Percentiles rank a stretch among this genome's conserved stretches.
Evolutionary conservation across 2,888 invertebrate species (phyloP).

Genomic region (Pelosia muscerda): DNA sequence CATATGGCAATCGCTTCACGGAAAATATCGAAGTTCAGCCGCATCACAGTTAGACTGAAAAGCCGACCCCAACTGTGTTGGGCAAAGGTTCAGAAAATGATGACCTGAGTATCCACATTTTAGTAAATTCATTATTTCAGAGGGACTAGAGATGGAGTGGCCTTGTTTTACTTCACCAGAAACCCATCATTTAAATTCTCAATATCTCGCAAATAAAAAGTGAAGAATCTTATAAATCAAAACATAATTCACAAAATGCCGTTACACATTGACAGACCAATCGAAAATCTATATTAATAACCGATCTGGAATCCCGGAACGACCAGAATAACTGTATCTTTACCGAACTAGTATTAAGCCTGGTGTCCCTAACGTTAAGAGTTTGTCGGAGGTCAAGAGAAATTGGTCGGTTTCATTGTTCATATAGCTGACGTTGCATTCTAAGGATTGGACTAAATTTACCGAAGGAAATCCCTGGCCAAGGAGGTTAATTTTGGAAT

Average conservation of each 20-base stretch:
- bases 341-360: slow-evolving; percentile 17
- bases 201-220: slow-evolving; percentile 34
- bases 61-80: too few species aligned
- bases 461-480: slow-evolving; percentile 63
- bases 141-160: too few species aligned
- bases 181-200: too few species aligned
- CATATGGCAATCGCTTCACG: too few species aligned
- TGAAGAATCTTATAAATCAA: slow-evolving; percentile 32
- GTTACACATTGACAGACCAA: slow-evolving; percentile 63
- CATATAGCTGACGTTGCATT: slow-evolving; percentile 70
- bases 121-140: too few species aligned
- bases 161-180: too few species aligned
- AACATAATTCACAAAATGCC: slow-evolving; percentile 54
- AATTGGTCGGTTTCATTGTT: slow-evolving; percentile 51
- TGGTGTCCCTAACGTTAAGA: slow-evolving; percentile 15
- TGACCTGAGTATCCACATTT: too few species aligned
- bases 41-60: too few species aligned
- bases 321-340: slow-evolving; percentile 51
- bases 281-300: slow-evolving; percentile 73
- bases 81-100: too few species aligned
- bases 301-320: slow-evolving; percentile 57
- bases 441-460: slow-evolving; percentile 66
- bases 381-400: slow-evolving; percentile 36
- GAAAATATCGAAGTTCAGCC: too few species aligned
- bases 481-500: slow-evolving; percentile 69